Evolutionary conservation across 1,140 invertebrate species (phyloP).

Genomic region (Euschistus heros): DNA sequence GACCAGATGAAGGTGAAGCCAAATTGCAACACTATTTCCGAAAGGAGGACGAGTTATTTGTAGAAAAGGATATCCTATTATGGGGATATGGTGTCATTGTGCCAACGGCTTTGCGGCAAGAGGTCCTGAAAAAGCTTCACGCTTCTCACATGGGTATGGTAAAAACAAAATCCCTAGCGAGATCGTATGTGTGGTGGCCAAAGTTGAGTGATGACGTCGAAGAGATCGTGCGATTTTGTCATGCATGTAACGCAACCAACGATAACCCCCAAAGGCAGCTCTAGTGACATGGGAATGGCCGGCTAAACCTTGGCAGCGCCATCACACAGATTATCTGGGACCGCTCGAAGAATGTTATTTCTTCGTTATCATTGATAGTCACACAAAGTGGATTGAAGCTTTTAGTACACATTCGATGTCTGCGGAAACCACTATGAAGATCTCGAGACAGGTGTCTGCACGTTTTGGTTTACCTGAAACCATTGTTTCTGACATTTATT

Average conservation of each 20-base stretch:
- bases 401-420: background rate
- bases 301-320: too few relatives aligned
- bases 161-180: constrained; percentile 35
- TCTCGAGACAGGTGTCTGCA: constrained; percentile 1
- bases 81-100: constrained; percentile 30
- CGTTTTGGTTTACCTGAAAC: background rate
- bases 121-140: constrained; percentile 31
- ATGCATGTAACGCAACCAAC: too few relatives aligned
- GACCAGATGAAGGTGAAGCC: background rate
- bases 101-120: constrained; percentile 31
- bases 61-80: background rate
- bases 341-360: too few relatives aligned
- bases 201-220: constrained; percentile 33
- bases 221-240: constrained; percentile 34
- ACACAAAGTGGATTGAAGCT: too few relatives aligned
- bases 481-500: too few relatives aligned
- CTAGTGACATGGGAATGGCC: too few relatives aligned
- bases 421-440: background rate
- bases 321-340: constrained; percentile 23
- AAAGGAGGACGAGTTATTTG: background rate
- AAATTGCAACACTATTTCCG: background rate
- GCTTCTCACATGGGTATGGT: constrained; percentile 29
- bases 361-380: too few relatives aligned
- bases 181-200: constrained; percentile 35
- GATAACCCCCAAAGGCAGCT: too few relatives aligned